These are phyloP conservation scores for Takifugu rubripes DNA, from an alignment of 2,797 vertebrate genomes.

Conservation along the genomic window DNA sequence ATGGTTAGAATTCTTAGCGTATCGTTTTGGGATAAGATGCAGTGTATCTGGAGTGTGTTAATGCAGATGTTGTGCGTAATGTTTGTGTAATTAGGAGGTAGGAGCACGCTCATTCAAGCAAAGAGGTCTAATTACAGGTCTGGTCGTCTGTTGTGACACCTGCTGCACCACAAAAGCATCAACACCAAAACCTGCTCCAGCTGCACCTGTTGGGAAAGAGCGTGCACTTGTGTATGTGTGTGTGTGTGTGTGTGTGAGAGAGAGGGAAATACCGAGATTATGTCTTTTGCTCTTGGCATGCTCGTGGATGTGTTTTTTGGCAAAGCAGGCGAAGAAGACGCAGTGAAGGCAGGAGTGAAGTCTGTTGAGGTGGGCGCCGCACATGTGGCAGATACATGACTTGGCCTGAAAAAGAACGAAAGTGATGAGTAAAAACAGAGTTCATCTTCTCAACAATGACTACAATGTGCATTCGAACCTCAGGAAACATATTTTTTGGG, in stretches of 20 bases:
- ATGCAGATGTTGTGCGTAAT: background rate
- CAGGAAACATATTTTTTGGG: background rate
- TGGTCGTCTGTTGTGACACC: conserved; percentile 1
- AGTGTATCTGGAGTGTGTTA: background rate
- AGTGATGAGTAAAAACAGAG: background rate
- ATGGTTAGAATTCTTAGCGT: conserved; percentile 18
- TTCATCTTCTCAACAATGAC: background rate
- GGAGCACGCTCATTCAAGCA: conserved; percentile 22
- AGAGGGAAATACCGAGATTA: conserved; percentile 85
- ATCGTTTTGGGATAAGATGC: conserved; percentile 30
- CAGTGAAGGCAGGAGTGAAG: conserved; percentile 99
- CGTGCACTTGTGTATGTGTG: conserved; percentile 4
- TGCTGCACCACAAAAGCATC: background rate
- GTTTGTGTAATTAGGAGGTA: background rate
- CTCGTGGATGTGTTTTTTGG: conserved; percentile 98
- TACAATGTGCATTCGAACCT: background rate
- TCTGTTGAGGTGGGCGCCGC: conserved; percentile 93
- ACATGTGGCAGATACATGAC: conserved; percentile 98
- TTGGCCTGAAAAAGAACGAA: conserved; percentile 79
- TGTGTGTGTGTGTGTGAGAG: background rate
- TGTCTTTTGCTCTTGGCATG: conserved; percentile 97
- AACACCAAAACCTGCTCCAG: conserved; percentile 8
- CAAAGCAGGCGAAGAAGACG: conserved; percentile 97
- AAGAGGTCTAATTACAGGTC: conserved; percentile 36
- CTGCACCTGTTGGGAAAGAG: background rate